Base-by-base conservation (phyloP, 2,113 vertebrate genomes). In the Prunella fulvescens region DNA sequence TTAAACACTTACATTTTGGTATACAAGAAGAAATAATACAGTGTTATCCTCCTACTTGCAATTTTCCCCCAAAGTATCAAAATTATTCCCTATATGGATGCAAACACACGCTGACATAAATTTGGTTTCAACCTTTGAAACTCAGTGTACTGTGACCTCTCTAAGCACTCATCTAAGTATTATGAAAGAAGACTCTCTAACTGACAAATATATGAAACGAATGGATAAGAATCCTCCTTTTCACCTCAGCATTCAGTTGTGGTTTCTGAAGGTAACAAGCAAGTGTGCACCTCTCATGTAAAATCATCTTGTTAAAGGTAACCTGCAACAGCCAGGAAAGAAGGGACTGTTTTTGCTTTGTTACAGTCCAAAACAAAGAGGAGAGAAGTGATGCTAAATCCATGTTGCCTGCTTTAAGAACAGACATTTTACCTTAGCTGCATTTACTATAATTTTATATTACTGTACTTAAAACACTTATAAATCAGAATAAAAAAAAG, bases 201-300 rank as follows among this genome's bases (percentile, higher is more conserved):
- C 62, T 72, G 90, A 95, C 67, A 94, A 88, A 78, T 15, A 64
- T 23, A 84, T 60, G 64, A 97, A 97, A 95, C 25, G 71, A 97
- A 96, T 19, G 88, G 90, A 94, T 95, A 81, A 69, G 69, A 95
- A 95, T 70, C 42, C 79, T 85, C 61, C 44, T 79, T 92, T 92
- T 64, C 95, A 86, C 39, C 47, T 84, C 71, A 95, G 88, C 92
- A 78, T 80, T 93, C 76, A 76, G 86, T 85, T 22, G 16, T 24
- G 50, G 60, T 94, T 96, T 92, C 84, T 81, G 85, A 94, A 88
- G 74, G 86, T 91, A 81, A 69, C 64, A 65, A 28, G 35, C 14
- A 72, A 80, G 74, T 3, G 29, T 35, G 54, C 61, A 81, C 50
- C 42, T 94, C 64, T 81, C 88, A 45, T 3, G 9, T 56, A 91